phyloP scores from a whole-genome alignment of 2,113 vertebrate species.

The Symphodus melops region DNA sequence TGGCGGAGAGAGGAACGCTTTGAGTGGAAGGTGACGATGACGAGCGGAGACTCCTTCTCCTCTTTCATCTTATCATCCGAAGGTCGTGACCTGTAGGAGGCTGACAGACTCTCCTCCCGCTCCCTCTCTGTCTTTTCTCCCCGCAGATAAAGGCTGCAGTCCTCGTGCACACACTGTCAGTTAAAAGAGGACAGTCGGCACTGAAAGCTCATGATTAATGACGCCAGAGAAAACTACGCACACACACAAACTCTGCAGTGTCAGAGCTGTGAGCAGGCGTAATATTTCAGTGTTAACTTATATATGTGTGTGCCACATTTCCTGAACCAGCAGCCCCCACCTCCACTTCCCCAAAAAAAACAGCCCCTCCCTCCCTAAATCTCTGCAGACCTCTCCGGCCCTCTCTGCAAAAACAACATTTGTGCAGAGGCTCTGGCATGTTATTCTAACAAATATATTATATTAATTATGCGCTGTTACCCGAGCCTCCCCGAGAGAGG shows the following conservation, averaged over 20 bases:
- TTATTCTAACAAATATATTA: conserved; percentile 81
- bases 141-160: conserved; percentile 38
- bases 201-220: conserved; percentile 57
- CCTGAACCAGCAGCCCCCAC: conserved; percentile 37
- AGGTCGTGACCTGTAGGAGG: conserved; percentile 50
- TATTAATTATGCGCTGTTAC: conserved; percentile 76
- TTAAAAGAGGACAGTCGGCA: conserved; percentile 19
- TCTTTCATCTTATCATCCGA: conserved; percentile 72
- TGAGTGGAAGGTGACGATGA: conserved; percentile 21
- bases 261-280: conserved; percentile 47
- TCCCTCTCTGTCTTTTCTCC: background rate
- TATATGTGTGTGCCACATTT: conserved; percentile 45
- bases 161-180: conserved; percentile 12
- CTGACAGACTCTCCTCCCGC: background rate
- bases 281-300: conserved; percentile 63
- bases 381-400: conserved; percentile 55
- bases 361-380: conserved; percentile 49
- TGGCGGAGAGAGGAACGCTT: background rate
- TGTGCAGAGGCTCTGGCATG: conserved; percentile 71
- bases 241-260: conserved; percentile 13
- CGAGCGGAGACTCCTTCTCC: conserved; percentile 9
- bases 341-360: conserved; percentile 26
- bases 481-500: conserved; percentile 66
- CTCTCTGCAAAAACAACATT: conserved; percentile 77
- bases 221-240: conserved; percentile 7